phyloP scores from a whole-genome alignment of 2,888 invertebrate species.

The Nephrotoma flavescens region DNA sequence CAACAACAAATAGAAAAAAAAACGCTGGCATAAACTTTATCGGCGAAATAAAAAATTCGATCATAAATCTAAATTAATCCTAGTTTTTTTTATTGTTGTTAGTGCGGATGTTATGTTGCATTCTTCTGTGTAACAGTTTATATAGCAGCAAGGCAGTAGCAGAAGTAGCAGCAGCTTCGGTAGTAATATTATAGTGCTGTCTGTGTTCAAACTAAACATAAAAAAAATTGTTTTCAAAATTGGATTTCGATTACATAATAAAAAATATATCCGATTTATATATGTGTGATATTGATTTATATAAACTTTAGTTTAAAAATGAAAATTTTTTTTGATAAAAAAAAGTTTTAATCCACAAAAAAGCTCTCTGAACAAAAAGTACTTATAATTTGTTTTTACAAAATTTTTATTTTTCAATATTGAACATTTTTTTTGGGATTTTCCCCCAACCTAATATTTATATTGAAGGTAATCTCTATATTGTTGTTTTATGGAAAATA shows the following conservation, averaged over 20 bases:
- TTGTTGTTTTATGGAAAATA: not conserved
- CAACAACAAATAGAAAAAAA: not conserved
- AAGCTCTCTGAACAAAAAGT: not conserved
- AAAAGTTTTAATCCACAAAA: not conserved
- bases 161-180: not conserved
- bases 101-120: not conserved
- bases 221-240: not conserved
- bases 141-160: not conserved
- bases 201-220: not conserved
- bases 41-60: not conserved
- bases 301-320: not conserved
- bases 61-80: not conserved
- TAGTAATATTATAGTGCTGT: not conserved
- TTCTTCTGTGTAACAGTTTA: not conserved
- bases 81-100: not conserved
- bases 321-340: not conserved
- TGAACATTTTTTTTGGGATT: not conserved
- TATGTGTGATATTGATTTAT: not conserved
- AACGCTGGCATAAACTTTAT: not conserved
- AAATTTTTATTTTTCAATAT: not conserved
- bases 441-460: not conserved
- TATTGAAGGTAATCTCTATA: not conserved
- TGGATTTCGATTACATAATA: not conserved
- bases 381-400: not conserved
- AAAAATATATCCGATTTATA: not conserved